phyloP scores from a whole-genome alignment of 2,797 vertebrate genomes.

The Danio aesculapii region DNA sequence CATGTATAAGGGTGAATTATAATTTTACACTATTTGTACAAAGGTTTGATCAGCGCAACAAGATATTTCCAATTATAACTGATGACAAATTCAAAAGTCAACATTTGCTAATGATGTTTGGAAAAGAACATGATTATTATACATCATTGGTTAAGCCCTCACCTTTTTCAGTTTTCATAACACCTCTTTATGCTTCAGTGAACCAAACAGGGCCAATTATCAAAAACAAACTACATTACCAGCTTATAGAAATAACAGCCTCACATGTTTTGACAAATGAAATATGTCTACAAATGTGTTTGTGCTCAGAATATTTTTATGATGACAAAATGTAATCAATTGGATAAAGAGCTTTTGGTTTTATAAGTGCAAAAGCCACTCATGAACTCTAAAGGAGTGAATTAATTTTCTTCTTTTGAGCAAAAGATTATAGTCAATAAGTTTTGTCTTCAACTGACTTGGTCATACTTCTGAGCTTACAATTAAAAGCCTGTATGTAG shows the following conservation, averaged over 20 bases:
- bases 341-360: not conserved
- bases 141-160: conserved; percentile 2
- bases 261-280: conserved; percentile 11
- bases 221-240: conserved; percentile 36
- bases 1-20: not conserved
- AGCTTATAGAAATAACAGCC: not conserved
- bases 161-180: conserved; percentile 30
- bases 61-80: conserved; percentile 7
- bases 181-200: conserved; percentile 21
- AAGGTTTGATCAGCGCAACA: not conserved
- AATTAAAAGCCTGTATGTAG: not conserved
- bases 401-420: not conserved
- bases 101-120: conserved; percentile 32
- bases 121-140: conserved; percentile 31
- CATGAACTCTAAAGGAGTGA: not conserved
- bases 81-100: conserved; percentile 11
- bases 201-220: conserved; percentile 33
- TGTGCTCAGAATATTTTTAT: not conserved
- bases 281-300: not conserved
- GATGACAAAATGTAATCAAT: conserved; percentile 3
- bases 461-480: not conserved
- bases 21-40: not conserved
- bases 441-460: not conserved
- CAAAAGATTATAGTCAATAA: not conserved
- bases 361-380: not conserved